These are phyloP conservation scores for Chelon labrosus DNA, from an alignment of 2,797 vertebrate genomes.

Conservation along the genomic window DNA sequence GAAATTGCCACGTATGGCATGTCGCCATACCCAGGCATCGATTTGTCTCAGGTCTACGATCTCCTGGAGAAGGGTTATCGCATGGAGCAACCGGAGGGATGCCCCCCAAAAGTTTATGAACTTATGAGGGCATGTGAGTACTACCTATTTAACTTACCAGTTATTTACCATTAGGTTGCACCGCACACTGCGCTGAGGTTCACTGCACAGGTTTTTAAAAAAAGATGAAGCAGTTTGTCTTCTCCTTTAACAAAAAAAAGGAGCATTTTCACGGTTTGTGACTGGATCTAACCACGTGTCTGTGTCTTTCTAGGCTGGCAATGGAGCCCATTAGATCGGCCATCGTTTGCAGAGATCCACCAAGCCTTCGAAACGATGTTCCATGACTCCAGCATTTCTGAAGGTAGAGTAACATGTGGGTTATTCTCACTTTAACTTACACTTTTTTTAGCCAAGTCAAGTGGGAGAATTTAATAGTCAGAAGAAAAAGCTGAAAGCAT, in stretches of 20 bases:
- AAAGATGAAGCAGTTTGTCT: rapidly evolving
- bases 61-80: conserved; percentile 98
- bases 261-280: not conserved
- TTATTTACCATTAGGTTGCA: not conserved
- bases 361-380: conserved; percentile 99
- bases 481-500: not conserved
- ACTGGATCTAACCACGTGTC: not conserved
- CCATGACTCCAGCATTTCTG: conserved; percentile 98
- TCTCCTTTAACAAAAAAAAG: not conserved
- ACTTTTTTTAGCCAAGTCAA: not conserved
- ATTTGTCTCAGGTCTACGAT: conserved; percentile 99
- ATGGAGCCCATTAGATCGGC: conserved; percentile 96
- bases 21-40: conserved; percentile 99
- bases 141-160: not conserved
- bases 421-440: not conserved
- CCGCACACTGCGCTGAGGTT: not conserved
- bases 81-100: conserved; percentile 99
- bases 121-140: conserved; percentile 99
- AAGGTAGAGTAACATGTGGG: conserved; percentile 85
- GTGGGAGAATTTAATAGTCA: too few species aligned
- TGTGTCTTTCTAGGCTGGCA: conserved; percentile 90
- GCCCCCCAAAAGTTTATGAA: conserved; percentile 98
- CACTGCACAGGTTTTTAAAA: conserved; percentile 9
- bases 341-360: conserved; percentile 97
- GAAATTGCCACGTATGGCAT: conserved; percentile 99